A percentile compares a stretch with the other conserved stretches of the same genome.
Conservation (phyloP, 2,888 invertebrate species). For the Danaus chrysippus region DNA sequence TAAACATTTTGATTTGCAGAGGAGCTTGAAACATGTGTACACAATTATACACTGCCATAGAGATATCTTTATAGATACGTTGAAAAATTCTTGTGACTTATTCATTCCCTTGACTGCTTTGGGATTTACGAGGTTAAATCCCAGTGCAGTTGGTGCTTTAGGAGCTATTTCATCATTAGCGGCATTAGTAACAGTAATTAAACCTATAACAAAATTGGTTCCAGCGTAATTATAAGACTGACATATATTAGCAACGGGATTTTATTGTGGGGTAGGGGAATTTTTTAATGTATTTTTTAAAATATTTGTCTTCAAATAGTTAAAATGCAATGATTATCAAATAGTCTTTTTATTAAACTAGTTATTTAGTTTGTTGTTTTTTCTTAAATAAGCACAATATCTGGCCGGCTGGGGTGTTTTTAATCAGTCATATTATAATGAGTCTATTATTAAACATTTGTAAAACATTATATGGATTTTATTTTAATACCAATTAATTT, state of each 20-base stretch:
- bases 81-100: slow-evolving; percentile 92
- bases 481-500: too few relatives aligned
- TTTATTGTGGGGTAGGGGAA: not conserved
- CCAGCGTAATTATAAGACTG: slow-evolving; percentile 52
- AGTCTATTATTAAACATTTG: too few relatives aligned
- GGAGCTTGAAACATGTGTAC: slow-evolving; percentile 50
- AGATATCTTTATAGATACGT: slow-evolving; percentile 87
- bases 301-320: too few relatives aligned
- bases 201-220: slow-evolving; percentile 87
- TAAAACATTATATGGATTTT: too few relatives aligned
- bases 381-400: too few relatives aligned
- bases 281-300: not conserved
- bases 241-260: not conserved
- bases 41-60: slow-evolving; percentile 66
- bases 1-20: slow-evolving; percentile 44
- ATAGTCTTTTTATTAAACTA: too few relatives aligned
- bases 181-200: slow-evolving; percentile 86
- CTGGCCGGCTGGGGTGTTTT: too few relatives aligned
- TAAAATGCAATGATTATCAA: too few relatives aligned
- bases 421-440: too few relatives aligned
- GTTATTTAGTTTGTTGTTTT: too few relatives aligned
- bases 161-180: slow-evolving; percentile 90
- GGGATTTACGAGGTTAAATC: slow-evolving; percentile 87
- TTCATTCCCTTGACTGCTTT: slow-evolving; percentile 91
- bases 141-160: slow-evolving; percentile 86